Evolutionary conservation across 2,888 invertebrate species (phyloP).

Genomic region (Clistopyga incitator): DNA sequence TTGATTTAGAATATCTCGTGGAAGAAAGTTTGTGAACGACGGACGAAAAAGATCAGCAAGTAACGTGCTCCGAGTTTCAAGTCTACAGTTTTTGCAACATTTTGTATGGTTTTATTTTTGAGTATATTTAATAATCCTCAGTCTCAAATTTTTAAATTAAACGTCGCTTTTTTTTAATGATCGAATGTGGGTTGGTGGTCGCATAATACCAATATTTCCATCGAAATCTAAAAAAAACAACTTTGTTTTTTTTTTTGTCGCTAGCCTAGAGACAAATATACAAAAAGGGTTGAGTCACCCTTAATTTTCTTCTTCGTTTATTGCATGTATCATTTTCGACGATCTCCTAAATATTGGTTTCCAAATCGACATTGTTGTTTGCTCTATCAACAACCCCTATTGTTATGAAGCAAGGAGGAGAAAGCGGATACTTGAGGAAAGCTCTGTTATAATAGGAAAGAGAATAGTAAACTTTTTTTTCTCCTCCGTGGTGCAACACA

Average conservation of each 20-base stretch:
- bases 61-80: too few relatives aligned
- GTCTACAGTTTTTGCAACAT: too few relatives aligned
- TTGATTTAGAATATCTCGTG: background rate
- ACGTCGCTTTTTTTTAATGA: background rate
- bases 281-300: too few relatives aligned
- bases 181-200: background rate
- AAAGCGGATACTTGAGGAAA: background rate
- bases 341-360: background rate
- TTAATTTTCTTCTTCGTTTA: background rate
- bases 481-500: background rate
- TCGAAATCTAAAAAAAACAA: too few relatives aligned
- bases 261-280: too few relatives aligned
- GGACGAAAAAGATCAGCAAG: too few relatives aligned
- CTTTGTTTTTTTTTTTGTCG: too few relatives aligned
- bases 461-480: background rate
- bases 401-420: background rate
- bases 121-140: too few relatives aligned
- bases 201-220: too few relatives aligned
- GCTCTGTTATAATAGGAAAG: background rate
- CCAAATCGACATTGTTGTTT: background rate
- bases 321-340: background rate
- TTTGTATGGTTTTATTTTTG: too few relatives aligned
- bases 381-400: background rate
- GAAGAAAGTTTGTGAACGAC: background rate
- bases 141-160: background rate